These are phyloP conservation scores for Thryonomys swinderianus DNA, from an alignment of 2,113 vertebrate species.

Conservation along the genomic window DNA sequence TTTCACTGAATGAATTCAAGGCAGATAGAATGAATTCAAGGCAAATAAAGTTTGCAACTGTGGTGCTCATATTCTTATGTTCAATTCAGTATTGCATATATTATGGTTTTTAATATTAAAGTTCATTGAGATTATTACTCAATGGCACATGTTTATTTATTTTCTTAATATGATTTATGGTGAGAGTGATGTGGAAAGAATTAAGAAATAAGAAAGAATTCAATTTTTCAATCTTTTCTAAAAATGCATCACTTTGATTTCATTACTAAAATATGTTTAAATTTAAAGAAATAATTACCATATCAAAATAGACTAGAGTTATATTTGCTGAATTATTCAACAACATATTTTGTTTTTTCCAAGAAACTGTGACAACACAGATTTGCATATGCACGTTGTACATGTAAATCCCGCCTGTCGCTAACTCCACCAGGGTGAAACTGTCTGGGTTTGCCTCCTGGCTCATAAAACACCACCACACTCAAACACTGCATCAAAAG, in stretches of 20 bases:
- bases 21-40: neutral
- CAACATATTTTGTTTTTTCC: neutral
- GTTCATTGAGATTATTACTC: neutral
- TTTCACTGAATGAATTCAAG: neutral
- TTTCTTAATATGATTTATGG: constrained; percentile 9
- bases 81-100: neutral
- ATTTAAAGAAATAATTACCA: neutral
- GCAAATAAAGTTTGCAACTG: neutral
- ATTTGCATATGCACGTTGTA: neutral
- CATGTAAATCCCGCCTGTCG: neutral
- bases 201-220: neutral
- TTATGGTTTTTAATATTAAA: constrained; percentile 1
- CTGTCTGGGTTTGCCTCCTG: neutral
- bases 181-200: neutral
- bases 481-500: neutral
- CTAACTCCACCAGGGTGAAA: neutral
- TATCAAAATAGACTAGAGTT: neutral
- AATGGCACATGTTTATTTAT: neutral
- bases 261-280: neutral
- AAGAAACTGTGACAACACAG: neutral
- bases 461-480: neutral
- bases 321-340: neutral
- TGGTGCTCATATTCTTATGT: neutral
- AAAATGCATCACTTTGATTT: constrained; percentile 10
- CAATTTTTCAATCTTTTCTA: neutral